Evolutionary conservation across 2,797 vertebrate genomes (phyloP).

Genomic region (Acanthopagrus latus): DNA sequence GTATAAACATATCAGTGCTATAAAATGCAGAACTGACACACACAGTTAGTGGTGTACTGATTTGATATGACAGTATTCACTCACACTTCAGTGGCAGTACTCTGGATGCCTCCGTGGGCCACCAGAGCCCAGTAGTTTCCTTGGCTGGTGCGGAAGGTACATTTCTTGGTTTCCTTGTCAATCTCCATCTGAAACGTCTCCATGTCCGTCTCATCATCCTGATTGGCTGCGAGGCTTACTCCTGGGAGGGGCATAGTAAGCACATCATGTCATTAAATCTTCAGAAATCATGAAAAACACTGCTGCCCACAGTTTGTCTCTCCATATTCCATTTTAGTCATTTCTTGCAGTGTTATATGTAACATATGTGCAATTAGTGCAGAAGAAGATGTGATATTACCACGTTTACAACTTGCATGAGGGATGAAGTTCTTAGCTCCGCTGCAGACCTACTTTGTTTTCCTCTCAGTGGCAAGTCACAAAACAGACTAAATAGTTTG

Average conservation of each 20-base stretch:
- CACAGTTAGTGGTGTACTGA: not conserved
- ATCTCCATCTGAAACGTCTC: constrained; percentile 99
- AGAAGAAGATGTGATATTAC: not conserved
- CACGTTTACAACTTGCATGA: not conserved
- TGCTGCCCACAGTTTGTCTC: not conserved
- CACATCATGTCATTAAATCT: constrained; percentile 8
- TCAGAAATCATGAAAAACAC: not conserved
- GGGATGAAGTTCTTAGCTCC: not conserved
- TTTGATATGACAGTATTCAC: constrained; percentile 53
- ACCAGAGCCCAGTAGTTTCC: constrained; percentile 96
- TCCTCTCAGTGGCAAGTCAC: constrained; percentile 6
- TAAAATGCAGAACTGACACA: not conserved
- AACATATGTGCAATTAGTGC: not conserved
- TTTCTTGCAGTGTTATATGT: not conserved
- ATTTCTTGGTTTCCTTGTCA: constrained; percentile 92
- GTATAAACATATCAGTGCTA: not conserved
- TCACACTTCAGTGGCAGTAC: constrained; percentile 92
- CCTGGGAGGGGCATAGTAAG: constrained; percentile 82
- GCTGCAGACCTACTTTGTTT: not conserved
- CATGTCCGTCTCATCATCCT: constrained; percentile 95
- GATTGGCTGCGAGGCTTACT: constrained; percentile 95
- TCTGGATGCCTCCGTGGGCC: constrained; percentile 94
- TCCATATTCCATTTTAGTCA: constrained; percentile 1
- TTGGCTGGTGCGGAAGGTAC: constrained; percentile 91
- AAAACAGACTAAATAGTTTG: constrained; percentile 18